Percentiles rank a stretch among this genome's conserved stretches.
Conservation (phyloP, 2,888 invertebrate genomes). For the Sceliomorpha sp. region DNA sequence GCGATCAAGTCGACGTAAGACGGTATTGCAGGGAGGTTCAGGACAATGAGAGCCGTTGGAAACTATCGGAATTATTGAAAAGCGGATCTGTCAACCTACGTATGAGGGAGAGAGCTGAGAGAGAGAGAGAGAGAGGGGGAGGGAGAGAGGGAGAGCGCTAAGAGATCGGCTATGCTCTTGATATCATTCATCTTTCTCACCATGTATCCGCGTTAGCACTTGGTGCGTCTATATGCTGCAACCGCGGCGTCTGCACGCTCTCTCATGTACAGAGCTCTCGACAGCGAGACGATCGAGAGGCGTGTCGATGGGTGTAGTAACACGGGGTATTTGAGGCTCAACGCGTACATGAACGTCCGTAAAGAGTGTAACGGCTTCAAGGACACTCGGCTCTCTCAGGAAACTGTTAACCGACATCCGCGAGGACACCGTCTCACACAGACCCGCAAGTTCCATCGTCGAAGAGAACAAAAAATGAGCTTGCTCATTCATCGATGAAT, state of each 20-base stretch:
- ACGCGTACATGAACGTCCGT: no score
- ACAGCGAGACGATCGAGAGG: constrained; percentile 60
- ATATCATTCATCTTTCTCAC: constrained; percentile 34
- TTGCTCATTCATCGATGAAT: no score
- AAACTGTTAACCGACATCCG: constrained; percentile 74
- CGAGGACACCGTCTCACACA: constrained; percentile 71
- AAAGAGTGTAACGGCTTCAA: constrained; percentile 74
- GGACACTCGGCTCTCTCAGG: constrained; percentile 74
- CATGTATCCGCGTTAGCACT: constrained; percentile 37
- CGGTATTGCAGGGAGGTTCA: neutral
- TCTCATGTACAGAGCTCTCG: constrained; percentile 23
- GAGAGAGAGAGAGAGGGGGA: no score
- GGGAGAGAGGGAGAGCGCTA: no score
- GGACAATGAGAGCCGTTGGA: no score
- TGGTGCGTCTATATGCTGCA: constrained; percentile 50
- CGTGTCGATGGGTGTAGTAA: constrained; percentile 69
- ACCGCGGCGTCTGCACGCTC: constrained; percentile 58
- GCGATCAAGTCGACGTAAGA: no score
- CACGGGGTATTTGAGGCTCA: constrained; percentile 59
- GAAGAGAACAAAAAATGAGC: no score
- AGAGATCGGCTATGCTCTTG: no score
- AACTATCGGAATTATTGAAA: constrained; percentile 59
- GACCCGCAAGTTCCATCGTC: no score
- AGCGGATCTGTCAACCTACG: constrained; percentile 70
- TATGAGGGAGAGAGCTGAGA: constrained; percentile 44